Evolutionary conservation across 2,113 vertebrate genomes (phyloP).

Genomic region (Cariama cristata): DNA sequence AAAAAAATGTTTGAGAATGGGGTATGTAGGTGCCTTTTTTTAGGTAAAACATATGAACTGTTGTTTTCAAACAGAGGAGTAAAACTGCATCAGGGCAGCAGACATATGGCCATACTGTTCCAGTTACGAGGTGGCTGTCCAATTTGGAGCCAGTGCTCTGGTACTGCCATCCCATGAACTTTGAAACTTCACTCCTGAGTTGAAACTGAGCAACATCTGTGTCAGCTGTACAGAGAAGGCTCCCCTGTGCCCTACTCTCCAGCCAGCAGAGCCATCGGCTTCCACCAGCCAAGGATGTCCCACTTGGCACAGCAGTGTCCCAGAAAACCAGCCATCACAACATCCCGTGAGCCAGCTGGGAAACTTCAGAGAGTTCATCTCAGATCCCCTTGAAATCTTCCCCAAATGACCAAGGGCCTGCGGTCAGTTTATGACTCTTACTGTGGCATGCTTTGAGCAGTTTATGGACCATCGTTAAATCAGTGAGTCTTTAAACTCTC

Average conservation of each 20-base stretch:
- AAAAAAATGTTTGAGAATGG: background rate
- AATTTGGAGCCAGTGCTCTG: background rate
- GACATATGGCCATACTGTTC: fast-evolving
- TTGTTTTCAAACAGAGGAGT: background rate
- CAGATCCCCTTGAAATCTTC: background rate
- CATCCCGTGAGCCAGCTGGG: background rate
- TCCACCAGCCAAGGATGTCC: background rate
- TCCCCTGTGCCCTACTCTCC: background rate
- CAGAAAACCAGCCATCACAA: background rate
- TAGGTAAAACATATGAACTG: background rate
- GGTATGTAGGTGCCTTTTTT: background rate
- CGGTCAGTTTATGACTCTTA: background rate
- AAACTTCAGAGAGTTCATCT: background rate
- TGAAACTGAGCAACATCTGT: background rate
- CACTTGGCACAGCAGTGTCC: background rate
- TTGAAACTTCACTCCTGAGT: background rate
- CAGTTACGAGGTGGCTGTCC: background rate
- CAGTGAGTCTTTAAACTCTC: background rate
- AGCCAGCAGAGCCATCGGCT: background rate
- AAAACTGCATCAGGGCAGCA: background rate
- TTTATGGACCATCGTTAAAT: background rate
- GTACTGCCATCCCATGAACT: background rate
- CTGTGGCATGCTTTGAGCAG: background rate
- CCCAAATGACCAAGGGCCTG: background rate
- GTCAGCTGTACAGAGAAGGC: background rate